Evolutionary conservation across 2,888 invertebrate species (phyloP).

Genomic region (Dinocampus coccinellae): DNA sequence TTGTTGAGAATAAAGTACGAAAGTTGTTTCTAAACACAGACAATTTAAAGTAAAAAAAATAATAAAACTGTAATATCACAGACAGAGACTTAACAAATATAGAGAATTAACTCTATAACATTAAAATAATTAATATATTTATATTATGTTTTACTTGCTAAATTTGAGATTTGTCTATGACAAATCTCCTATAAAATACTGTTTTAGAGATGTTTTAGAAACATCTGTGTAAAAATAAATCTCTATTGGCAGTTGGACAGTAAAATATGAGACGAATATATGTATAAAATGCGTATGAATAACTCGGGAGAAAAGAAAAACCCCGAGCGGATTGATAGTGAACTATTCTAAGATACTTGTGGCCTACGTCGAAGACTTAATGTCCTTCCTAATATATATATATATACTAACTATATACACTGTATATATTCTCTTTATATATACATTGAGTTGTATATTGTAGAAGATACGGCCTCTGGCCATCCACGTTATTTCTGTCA

Average conservation of each 20-base stretch:
- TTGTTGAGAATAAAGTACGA: background rate
- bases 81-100: too few relatives aligned
- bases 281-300: slow-evolving; percentile 43
- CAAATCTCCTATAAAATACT: too few relatives aligned
- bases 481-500: slow-evolving; percentile 66
- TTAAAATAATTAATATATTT: too few relatives aligned
- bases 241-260: too few relatives aligned
- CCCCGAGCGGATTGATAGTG: slow-evolving; percentile 46
- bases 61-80: too few relatives aligned
- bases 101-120: too few relatives aligned
- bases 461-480: slow-evolving; percentile 33
- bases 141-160: too few relatives aligned
- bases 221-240: too few relatives aligned
- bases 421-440: background rate
- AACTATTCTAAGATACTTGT: slow-evolving; percentile 63
- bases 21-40: background rate
- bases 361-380: slow-evolving; percentile 56
- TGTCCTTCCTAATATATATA: slow-evolving; percentile 57
- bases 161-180: too few relatives aligned
- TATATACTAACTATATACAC: slow-evolving; percentile 8
- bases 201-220: too few relatives aligned
- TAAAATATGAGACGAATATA: background rate
- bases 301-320: slow-evolving; percentile 23
- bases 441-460: slow-evolving; percentile 21
- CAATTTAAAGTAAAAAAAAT: background rate